Conservation (phyloP, 2,113 vertebrate species). For the Carlito syrichta region DNA sequence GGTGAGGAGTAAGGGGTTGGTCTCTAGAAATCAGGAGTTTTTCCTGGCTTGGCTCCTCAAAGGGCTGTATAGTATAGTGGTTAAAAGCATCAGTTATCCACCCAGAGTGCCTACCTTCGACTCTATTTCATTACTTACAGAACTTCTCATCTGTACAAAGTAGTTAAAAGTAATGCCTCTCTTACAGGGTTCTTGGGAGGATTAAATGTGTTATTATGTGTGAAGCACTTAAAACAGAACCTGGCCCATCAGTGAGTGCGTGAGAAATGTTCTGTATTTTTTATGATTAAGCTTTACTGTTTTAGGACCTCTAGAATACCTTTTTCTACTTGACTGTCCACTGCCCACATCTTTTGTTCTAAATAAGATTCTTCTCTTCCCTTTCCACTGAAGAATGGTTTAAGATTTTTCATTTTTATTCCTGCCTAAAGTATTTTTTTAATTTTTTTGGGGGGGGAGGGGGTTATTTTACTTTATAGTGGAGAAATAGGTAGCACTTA, state of each 20-base stretch:
- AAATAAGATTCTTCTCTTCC: neutral
- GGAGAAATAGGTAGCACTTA: neutral
- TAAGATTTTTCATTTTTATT: slow-evolving; percentile 29
- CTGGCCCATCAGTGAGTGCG: neutral
- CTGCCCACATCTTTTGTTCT: neutral
- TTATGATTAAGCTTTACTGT: slow-evolving; percentile 31
- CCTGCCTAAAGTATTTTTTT: neutral
- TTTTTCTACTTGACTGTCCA: neutral
- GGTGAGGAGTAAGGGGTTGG: neutral
- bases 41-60: neutral
- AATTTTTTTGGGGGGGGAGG: neutral
- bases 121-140: neutral
- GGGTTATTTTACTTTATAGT: slow-evolving; percentile 12
- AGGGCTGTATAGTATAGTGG: neutral
- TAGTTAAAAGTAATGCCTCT: neutral
- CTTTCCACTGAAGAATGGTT: neutral
- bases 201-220: neutral
- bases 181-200: neutral
- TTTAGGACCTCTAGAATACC: neutral
- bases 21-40: neutral
- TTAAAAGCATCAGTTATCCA: neutral
- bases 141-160: neutral
- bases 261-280: neutral
- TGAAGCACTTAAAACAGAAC: neutral
- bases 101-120: neutral